Base-by-base conservation (phyloP, 2,888 invertebrate genomes). In the Oithona nana region DNA sequence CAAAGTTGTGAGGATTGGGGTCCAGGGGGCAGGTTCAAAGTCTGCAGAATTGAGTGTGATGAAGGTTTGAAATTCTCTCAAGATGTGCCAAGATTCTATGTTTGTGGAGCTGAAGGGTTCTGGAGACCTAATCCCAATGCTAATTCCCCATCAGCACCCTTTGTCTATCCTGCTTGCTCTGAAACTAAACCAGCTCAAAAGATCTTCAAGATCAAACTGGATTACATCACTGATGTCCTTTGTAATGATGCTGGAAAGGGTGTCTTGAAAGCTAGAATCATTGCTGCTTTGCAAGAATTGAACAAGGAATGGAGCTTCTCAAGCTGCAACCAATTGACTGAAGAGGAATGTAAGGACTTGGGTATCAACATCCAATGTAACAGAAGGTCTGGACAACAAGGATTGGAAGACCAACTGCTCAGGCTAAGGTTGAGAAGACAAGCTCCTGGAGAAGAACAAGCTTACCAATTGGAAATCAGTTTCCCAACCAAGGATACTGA, bases 251-350 rank as follows among this genome's bases (percentile, higher is more conserved):
- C 93, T 28, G 93, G 93, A 1, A 90, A 92, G 75, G 87, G 86
- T 60, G 93, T 93, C 0, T 77, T 93, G 3, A 80, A 87, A 56
- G 89, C 92, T 70, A 86, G 87, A 74, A 88, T 94, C 1, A 24
- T 57, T 6, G 39, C 83, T 68, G 88, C 92, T 8, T 85, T 95
- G 61, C 88, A 90, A 69, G 83, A 88, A 57, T 78, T 94, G 61
- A 93, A 95, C 73, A 81, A 88, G 68, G 89, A 93, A 70, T 95
- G 94, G 94, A 88, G 89, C 78, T 88, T 94, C 83, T 94, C 94
- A 72, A 88, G 90, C 0, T 87, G 61, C 11, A 50, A 54, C 29
- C n/a, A 52, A 20, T 22, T 61, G 2, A 61, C 24, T 28, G 61
- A 61, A 24, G 29, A 61, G 13, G 61, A 61, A 3, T 61, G 61